Evolutionary conservation across 37 sponge, comb jelly and placozoan species (phyloP).

Genomic region (Petrosia ficiformis): DNA sequence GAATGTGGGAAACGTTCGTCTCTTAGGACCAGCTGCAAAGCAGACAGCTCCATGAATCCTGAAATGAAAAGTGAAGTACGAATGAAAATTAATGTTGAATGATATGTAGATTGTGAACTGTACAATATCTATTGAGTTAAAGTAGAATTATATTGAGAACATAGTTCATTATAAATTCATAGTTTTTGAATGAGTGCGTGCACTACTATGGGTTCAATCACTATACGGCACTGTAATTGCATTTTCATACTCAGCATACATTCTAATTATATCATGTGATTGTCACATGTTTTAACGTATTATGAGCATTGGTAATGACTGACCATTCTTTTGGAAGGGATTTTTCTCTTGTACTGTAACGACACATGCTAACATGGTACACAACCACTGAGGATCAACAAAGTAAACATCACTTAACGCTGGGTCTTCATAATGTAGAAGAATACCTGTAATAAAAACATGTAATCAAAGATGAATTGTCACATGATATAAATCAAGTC

Average conservation of each 20-base stretch:
- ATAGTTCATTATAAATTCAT: no score
- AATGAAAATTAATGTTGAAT: background rate
- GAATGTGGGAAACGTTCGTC: background rate
- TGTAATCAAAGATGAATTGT: background rate
- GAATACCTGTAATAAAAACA: conserved; percentile 40
- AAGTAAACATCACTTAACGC: conserved; percentile 68
- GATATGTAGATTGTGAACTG: background rate
- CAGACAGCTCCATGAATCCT: conserved; percentile 53
- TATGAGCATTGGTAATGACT: no score
- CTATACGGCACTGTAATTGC: no score
- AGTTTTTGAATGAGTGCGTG: no score
- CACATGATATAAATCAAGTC: background rate
- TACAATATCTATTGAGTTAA: background rate
- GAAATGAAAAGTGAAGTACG: no score
- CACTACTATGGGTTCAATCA: no score
- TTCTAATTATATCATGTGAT: no score
- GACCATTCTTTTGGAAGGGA: conserved; percentile 60
- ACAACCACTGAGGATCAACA: conserved; percentile 86
- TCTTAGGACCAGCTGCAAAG: conserved; percentile 30
- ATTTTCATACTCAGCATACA: no score
- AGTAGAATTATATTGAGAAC: no score
- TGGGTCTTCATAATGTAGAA: conserved; percentile 70
- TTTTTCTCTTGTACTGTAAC: conserved; percentile 45
- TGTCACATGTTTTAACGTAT: no score
- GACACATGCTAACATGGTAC: conserved; percentile 61